A percentile compares a stretch with the other conserved stretches of the same genome.
Evolutionary conservation across 1,140 invertebrate species (phyloP).

Genomic region (Odontomachus brunneus): DNA sequence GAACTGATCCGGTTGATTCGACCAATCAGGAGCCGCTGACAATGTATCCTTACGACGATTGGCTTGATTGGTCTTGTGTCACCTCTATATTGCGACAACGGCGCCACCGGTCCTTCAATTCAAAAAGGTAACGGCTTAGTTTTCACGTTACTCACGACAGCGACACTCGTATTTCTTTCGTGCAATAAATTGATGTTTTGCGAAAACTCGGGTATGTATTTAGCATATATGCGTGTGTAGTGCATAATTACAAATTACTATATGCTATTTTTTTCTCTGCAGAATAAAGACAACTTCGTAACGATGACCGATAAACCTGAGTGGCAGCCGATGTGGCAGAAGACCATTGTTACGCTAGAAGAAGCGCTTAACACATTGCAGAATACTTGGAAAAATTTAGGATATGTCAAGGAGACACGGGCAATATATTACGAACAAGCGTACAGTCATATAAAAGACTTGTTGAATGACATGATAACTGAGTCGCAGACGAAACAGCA

Average conservation of each 20-base stretch:
- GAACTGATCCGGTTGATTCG: too few species aligned
- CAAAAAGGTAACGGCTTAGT: slow-evolving; percentile 30
- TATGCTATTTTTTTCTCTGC: background rate
- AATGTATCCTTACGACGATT: background rate
- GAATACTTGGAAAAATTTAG: slow-evolving; percentile 72
- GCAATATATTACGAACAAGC: slow-evolving; percentile 66
- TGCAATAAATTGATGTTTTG: slow-evolving; percentile 36
- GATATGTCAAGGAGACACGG: slow-evolving; percentile 59
- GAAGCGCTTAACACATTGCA: slow-evolving; percentile 43
- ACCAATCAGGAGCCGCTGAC: background rate
- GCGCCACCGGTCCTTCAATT: slow-evolving; percentile 29
- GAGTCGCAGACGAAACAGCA: slow-evolving; percentile 75
- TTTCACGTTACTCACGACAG: too few species aligned
- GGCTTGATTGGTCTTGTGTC: background rate
- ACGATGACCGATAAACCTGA: slow-evolving; percentile 2
- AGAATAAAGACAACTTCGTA: background rate
- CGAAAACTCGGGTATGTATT: slow-evolving; percentile 16
- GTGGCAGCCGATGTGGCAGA: slow-evolving; percentile 27
- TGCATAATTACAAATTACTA: background rate
- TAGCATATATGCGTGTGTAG: background rate
- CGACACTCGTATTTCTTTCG: background rate
- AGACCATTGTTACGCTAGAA: background rate
- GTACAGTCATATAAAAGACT: slow-evolving; percentile 63
- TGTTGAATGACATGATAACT: slow-evolving; percentile 78
- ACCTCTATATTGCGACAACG: background rate